Base-by-base conservation (phyloP, 2,113 vertebrate genomes). In the Trematocara stigmaticum region DNA sequence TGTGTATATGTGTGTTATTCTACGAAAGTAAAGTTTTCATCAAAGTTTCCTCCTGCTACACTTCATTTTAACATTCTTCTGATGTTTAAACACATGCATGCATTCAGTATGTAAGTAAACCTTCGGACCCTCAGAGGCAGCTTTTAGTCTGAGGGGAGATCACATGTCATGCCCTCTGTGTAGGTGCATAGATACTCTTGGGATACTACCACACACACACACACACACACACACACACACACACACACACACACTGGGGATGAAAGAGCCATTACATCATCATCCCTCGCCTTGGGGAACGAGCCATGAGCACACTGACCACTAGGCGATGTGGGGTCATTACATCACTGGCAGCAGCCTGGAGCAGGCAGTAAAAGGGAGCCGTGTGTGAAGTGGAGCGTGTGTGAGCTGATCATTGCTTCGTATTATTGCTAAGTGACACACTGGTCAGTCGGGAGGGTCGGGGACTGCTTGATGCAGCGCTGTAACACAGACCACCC, bases 281-380 rank as follows among this genome's bases (percentile, higher is more conserved):
- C 82, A 26, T 31, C 38, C 29, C 51, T 79, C 11, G 45, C 89
- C 83, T 69, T 15, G 42, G 79, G 92, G 69, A 84, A 13, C 5
- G 7, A 87, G 82, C 71, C 56, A 76, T 56, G 86, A 91, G 61
- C 40, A 6, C 81, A 66, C 66, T 89, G 92, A 93, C 88, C 90
- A 79, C 91, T 82, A 71, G 83, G 89, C 93, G 78, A 88, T 13
- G 56, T 55, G 82, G 83, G 87, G 78, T 89, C 90, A 92, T 95
- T 91, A 95, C 93, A 94, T 95, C 92, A 95, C 84, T 42, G 79
- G 78, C 57, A 82, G 86, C 53, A 52, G 91, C 92, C 88, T 7
- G 53, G 35, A 87, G 89, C 84, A 35, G 78, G 59, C 71, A 69
- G 76, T 89, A 89, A 89, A 91, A 79, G 61, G 10, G 81, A 81